A percentile compares a stretch with the other conserved stretches of the same genome.
Conservation (phyloP, 1,140 invertebrate genomes). For the Homarus americanus region DNA sequence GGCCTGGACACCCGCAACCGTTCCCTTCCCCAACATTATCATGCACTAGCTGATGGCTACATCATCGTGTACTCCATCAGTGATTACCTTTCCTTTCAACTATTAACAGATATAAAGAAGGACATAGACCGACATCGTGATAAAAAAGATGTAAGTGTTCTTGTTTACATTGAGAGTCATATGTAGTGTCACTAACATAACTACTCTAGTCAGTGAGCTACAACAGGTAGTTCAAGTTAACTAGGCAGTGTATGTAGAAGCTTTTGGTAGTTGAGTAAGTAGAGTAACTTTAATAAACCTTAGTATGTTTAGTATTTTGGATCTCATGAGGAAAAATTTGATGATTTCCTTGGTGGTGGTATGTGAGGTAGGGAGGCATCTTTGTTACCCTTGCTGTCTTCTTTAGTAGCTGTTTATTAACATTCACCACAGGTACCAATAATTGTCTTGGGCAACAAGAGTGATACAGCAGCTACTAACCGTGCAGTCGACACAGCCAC, state of each 20-base stretch:
- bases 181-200: no score
- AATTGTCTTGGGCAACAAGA: constrained; percentile 86
- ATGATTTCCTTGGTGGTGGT: neutral
- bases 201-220: no score
- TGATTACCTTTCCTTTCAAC: constrained; percentile 91
- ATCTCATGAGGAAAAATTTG: no score
- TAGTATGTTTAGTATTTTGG: no score
- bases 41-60: constrained; percentile 92
- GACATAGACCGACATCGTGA: constrained; percentile 96
- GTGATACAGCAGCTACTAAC: constrained; percentile 78
- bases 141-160: constrained; percentile 93
- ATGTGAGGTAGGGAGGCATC: neutral
- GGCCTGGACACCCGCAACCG: constrained; percentile 82
- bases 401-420: neutral
- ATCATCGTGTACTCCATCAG: constrained; percentile 93
- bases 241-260: no score
- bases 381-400: neutral
- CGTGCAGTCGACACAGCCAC: constrained; percentile 82
- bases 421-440: constrained; percentile 82
- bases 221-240: no score
- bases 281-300: no score
- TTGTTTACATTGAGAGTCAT: no score
- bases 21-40: constrained; percentile 87
- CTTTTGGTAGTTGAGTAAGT: no score
- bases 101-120: constrained; percentile 92